Conservation (phyloP, 2,797 vertebrate species). For the Morus bassanus region DNA sequence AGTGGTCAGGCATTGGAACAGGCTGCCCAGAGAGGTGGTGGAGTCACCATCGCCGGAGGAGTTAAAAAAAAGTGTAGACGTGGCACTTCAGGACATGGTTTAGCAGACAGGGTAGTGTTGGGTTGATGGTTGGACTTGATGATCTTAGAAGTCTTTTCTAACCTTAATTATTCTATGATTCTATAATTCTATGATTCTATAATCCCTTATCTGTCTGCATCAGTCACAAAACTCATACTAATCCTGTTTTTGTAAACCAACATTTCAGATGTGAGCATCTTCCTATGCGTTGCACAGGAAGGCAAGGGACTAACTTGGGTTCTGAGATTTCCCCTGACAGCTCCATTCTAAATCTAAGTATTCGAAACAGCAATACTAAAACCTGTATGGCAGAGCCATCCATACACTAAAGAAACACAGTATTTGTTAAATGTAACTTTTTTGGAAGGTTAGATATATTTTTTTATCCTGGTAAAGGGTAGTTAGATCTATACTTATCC, state of each 20-base stretch:
- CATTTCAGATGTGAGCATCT: not conserved
- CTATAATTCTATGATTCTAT: no score
- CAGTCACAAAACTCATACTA: not conserved
- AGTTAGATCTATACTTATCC: not conserved
- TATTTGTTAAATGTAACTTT: not conserved
- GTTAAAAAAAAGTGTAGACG: no score
- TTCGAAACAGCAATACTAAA: not conserved
- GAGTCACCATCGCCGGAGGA: no score
- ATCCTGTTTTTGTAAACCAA: not conserved
- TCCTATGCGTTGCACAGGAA: not conserved
- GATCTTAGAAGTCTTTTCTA: no score
- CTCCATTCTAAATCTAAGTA: not conserved
- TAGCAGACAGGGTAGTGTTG: no score
- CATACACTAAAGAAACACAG: not conserved
- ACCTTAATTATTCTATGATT: no score
- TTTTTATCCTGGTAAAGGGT: not conserved
- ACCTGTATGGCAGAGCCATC: not conserved
- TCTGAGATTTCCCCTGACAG: not conserved
- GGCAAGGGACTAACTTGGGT: not conserved
- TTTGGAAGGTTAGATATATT: not conserved
- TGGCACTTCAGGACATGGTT: no score
- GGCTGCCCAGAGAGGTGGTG: no score
- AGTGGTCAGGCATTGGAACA: no score
- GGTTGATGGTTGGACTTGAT: no score
- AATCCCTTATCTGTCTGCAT: not conserved